These are phyloP conservation scores for Caradrina kadenii DNA, from an alignment of 2,888 invertebrate genomes.

Conservation along the genomic window DNA sequence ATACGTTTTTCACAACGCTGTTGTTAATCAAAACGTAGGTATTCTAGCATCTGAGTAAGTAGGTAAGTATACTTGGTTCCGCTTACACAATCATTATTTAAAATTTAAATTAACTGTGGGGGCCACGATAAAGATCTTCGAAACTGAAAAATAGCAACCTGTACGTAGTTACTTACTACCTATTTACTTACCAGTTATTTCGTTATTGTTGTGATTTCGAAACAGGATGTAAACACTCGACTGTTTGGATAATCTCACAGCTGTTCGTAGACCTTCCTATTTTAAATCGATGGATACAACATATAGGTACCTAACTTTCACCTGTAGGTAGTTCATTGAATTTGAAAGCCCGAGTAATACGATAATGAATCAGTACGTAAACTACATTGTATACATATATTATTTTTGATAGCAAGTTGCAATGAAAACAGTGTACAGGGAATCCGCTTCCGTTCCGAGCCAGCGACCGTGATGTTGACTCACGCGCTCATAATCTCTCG, in stretches of 20 bases:
- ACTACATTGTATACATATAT: not conserved
- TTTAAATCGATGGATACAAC: not conserved
- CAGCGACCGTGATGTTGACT: slow-evolving; percentile 35
- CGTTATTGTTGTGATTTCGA: not conserved
- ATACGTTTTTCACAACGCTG: not conserved
- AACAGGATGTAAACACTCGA: not conserved
- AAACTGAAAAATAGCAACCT: not conserved
- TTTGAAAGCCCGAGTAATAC: too few relatives aligned
- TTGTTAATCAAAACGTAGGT: not conserved
- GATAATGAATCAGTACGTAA: not conserved
- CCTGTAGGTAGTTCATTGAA: too few relatives aligned
- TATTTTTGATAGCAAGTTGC: slow-evolving; percentile 9
- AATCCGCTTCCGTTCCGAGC: slow-evolving; percentile 40
- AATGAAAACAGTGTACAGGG: slow-evolving; percentile 31
- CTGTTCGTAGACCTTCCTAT: not conserved
- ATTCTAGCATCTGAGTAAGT: not conserved
- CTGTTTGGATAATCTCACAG: slow-evolving; percentile 17
- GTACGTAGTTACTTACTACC: not conserved
- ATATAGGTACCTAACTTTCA: too few relatives aligned
- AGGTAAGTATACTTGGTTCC: not conserved
- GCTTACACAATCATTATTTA: not conserved
- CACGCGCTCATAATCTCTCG: slow-evolving; percentile 12
- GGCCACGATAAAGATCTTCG: not conserved
- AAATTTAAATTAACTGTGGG: slow-evolving; percentile 9
- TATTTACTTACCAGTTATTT: not conserved